Evolutionary conservation across 2,888 invertebrate species (phyloP).

Genomic region (Drosophila meridionalis): DNA sequence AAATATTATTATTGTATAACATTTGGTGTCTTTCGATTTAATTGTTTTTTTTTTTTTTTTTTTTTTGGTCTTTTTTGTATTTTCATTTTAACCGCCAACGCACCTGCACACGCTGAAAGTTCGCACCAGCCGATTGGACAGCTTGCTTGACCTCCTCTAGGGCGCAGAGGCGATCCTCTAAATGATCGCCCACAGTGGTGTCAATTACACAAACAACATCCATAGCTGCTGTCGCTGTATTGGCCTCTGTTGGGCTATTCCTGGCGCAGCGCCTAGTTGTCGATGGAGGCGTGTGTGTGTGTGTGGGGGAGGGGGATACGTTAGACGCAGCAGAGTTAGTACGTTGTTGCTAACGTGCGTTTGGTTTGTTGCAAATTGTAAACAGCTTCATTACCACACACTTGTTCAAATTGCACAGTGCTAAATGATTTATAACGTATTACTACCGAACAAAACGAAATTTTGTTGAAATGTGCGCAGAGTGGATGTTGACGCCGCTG

Average conservation of each 20-base stretch:
- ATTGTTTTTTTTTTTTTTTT: neutral
- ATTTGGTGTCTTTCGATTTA: neutral
- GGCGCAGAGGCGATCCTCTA: conserved; percentile 91
- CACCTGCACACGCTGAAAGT: conserved; percentile 93
- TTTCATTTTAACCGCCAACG: conserved; percentile 21
- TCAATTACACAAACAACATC: conserved; percentile 96
- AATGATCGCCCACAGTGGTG: conserved; percentile 89
- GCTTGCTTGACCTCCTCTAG: conserved; percentile 94
- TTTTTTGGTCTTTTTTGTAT: neutral
- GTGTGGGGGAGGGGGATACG: conserved; percentile 15
- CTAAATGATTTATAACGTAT: conserved; percentile 62
- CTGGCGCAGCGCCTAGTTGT: conserved; percentile 45
- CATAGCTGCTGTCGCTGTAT: conserved; percentile 86
- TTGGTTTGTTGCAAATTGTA: conserved; percentile 34
- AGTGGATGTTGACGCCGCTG: conserved; percentile 51
- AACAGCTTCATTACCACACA: conserved; percentile 66
- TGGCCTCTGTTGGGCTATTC: conserved; percentile 55
- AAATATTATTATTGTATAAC: conserved; percentile 59
- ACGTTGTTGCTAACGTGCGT: conserved; percentile 39
- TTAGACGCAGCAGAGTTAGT: conserved; percentile 30
- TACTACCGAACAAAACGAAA: conserved; percentile 48
- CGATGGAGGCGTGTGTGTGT: no score
- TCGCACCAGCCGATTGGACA: conserved; percentile 91
- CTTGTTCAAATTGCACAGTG: conserved; percentile 51
- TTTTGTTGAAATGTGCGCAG: conserved; percentile 62